Base-by-base conservation (phyloP, 2,113 vertebrate species). In the Larimichthys polyactis region DNA sequence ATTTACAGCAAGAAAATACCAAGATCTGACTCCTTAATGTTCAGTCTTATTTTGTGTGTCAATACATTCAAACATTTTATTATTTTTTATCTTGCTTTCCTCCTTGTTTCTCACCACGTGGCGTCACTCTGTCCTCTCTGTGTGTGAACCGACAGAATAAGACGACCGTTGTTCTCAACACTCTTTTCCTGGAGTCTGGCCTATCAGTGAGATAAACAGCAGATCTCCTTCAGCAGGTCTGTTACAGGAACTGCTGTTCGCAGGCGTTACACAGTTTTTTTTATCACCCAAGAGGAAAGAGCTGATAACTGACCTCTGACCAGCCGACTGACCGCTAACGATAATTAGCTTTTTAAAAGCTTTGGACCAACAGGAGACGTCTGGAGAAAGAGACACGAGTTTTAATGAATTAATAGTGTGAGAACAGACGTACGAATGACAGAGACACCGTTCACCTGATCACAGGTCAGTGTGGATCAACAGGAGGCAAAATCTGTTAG, bases 161-260 rank as follows among this genome's bases (percentile, higher is more conserved):
- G 88, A 84, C 43, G 5, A 59, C 55, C 55, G 81, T 63, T 69
- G 69, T 83, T 91, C 87, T 89, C 84, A 78, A 91, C 89, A 89
- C 89, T 78, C 86, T 79, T 52, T 86, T 89, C 85, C 91, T 86
- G 93, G 91, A 92, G 91, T 87, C 91, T 71, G 88, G 62, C 59
- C 82, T 94, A 93, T 93, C 91, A 92, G 92, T 71, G 58, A 95
- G 91, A 84, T 85, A 89, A 91, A 86, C 79, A 69, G 84, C 91
- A 92, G 91, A 95, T 90, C 71, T 88, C 86, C 90, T 90, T 94
- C 87, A 14, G 79, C 84, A 83, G 84, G 80, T 87, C 82, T 87
- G 90, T 57, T 48, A 75, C 86, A 87, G 89, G 82, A 91, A 83
- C 81, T 71, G 72, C 73, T 76, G 85, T 83, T 84, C 84, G 54